These are phyloP conservation scores for Drosophila formosana DNA, from an alignment of 2,888 invertebrate genomes.

Conservation along the genomic window DNA sequence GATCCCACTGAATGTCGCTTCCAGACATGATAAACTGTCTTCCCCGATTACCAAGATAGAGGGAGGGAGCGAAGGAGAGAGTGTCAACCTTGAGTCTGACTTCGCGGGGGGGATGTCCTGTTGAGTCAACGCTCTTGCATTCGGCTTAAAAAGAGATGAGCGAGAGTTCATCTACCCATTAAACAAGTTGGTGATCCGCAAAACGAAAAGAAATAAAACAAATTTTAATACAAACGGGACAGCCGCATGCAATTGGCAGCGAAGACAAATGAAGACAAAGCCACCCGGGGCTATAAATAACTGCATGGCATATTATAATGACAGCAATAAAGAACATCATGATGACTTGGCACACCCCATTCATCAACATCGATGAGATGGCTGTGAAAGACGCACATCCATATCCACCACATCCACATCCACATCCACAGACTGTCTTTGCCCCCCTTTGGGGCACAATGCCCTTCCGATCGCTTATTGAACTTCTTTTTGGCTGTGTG, in stretches of 20 bases:
- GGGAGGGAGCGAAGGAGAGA: background rate
- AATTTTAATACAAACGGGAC: conserved; percentile 45
- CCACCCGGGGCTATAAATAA: conserved; percentile 68
- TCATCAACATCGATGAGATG: conserved; percentile 73
- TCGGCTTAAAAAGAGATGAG: conserved; percentile 5
- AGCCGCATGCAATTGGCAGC: conserved; percentile 44
- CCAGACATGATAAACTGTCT: conserved; percentile 8
- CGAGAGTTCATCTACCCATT: conserved; percentile 66
- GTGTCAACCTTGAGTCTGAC: conserved; percentile 42
- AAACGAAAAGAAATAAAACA: conserved; percentile 15
- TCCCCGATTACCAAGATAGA: background rate
- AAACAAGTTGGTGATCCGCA: conserved; percentile 30
- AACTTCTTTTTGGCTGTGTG: conserved; percentile 58
- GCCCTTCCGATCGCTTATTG: conserved; percentile 51
- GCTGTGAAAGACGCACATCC: conserved; percentile 3
- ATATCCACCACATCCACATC: too few relatives aligned
- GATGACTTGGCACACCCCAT: conserved; percentile 79
- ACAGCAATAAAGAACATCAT: conserved; percentile 78
- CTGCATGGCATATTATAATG: conserved; percentile 75
- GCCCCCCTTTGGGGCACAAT: background rate
- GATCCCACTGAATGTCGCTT: conserved; percentile 12
- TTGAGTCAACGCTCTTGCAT: conserved; percentile 35
- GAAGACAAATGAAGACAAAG: conserved; percentile 39
- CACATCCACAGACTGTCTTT: background rate
- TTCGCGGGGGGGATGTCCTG: conserved; percentile 1